Percentiles rank a stretch among this genome's conserved stretches.
Evolutionary conservation across 2,113 vertebrate genomes (phyloP).

Genomic region (Colinus virginianus): DNA sequence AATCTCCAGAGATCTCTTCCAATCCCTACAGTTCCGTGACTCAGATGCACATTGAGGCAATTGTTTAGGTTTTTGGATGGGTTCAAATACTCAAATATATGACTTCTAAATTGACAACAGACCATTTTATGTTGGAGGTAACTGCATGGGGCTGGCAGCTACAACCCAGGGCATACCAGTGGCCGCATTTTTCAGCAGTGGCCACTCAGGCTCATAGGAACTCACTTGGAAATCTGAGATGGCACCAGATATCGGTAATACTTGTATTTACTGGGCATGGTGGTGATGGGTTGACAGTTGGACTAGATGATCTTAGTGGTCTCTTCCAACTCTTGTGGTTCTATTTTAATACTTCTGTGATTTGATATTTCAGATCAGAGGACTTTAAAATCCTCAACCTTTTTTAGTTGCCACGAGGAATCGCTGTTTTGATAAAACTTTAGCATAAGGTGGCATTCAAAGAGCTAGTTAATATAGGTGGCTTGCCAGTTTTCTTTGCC

Average conservation of each 20-base stretch:
- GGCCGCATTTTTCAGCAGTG: not conserved
- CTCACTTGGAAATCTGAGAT: not conserved
- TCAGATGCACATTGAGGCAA: not conserved
- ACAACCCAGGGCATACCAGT: not conserved
- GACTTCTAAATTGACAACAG: not conserved
- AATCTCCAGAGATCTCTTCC: too few relatives aligned
- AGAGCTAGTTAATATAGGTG: not conserved
- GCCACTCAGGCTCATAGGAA: not conserved
- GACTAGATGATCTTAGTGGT: too few relatives aligned
- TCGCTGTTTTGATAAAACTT: constrained; percentile 48
- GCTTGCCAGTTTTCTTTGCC: constrained; percentile 1
- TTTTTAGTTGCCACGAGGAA: constrained; percentile 21
- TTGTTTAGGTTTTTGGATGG: not conserved
- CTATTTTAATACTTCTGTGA: not conserved
- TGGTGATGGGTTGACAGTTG: too few relatives aligned
- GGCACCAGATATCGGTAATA: not conserved
- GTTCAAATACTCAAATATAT: constrained; percentile 13
- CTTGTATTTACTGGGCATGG: not conserved
- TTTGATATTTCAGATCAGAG: not conserved
- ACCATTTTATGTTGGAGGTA: not conserved
- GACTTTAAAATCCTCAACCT: not conserved
- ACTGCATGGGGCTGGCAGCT: not conserved
- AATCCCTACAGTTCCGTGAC: too few relatives aligned
- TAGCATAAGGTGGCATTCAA: constrained; percentile 30
- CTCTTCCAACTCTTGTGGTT: too few relatives aligned